Evolutionary conservation across 2,113 vertebrate genomes (phyloP), one percentile per base, ranked within the genome.

Genomic region (Tonatia bakeri): DNA sequence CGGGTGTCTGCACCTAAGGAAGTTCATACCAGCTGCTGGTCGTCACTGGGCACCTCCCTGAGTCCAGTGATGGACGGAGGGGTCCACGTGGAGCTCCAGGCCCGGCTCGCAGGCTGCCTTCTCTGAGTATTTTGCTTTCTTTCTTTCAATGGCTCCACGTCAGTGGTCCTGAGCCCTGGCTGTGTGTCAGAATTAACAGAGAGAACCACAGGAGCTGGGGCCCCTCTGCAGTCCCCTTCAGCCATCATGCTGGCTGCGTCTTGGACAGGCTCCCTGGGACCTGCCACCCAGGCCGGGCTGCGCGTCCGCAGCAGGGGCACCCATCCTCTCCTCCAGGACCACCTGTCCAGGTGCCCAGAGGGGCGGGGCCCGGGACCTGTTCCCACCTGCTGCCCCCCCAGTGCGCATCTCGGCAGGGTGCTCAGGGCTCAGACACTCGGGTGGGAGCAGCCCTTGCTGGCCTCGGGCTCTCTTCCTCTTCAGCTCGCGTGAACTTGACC

Each of bases 391-490:
- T 12, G 17, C n/a, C 14, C 9, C 54, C 31, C 26, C 7, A 16
- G 31, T 11, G 20, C 14, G 19, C 5, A 1, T 43, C 84, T 75
- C 47, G 0, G 19, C 22, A 9, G 56, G 61, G 52, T 15, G 22
- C 3, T 22, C 47, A 15, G 75, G 45, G 6, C 56, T 59, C 19
- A 4, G 56, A 59, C 22, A 59, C n/a, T 52, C 9, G 2, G 1
- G 8, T 9, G 12, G 22, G 20, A 45, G 61, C 26, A 40, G 40
- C 19, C 3, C 2, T 0, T 5, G 2, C 36, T 33, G 47, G 50
- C 22, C 36, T 19, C 4, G 81, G 52, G 10, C 56, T 33, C 11
- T 59, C 31, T 10, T 54, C 40, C 26, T 54, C 40, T 19, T 67
- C 19, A 52, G 45, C 16, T 16, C 15, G 14, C 0, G 1, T 17